Percentiles rank a stretch among this genome's conserved stretches.
phyloP scores from a whole-genome alignment of 2,888 invertebrate genomes.

The Phyto melanocephala region DNA sequence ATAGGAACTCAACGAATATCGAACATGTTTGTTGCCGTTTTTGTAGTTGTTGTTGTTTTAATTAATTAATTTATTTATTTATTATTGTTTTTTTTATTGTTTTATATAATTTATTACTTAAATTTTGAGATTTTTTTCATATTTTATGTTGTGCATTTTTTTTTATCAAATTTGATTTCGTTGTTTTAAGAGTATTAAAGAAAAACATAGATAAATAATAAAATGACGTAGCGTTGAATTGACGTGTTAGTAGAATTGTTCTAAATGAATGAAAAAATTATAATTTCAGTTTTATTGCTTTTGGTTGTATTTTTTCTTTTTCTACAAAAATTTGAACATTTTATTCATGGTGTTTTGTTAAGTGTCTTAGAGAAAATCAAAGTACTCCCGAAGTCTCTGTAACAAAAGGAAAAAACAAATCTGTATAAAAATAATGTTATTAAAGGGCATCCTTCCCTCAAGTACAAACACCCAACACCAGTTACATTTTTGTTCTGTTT shows the following conservation, averaged over 20 bases:
- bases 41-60: constrained; percentile 22
- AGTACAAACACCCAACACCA: not conserved
- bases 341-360: not conserved
- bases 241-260: not conserved
- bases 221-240: constrained; percentile 4
- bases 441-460: not conserved
- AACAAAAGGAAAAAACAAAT: not conserved
- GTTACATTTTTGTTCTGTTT: no score
- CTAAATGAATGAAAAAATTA: constrained; percentile 22
- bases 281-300: constrained; percentile 2
- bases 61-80: not conserved
- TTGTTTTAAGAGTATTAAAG: not conserved
- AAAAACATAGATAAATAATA: constrained; percentile 2
- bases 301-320: not conserved
- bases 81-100: constrained; percentile 42
- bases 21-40: constrained; percentile 52
- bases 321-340: constrained; percentile 28
- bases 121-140: constrained; percentile 7
- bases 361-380: constrained; percentile 13
- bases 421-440: not conserved
- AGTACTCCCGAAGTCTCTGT: constrained; percentile 16
- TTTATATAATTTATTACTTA: constrained; percentile 5
- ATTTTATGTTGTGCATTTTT: constrained; percentile 47
- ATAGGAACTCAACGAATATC: constrained; percentile 63
- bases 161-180: constrained; percentile 1